A percentile compares a stretch with the other conserved stretches of the same genome.
These are phyloP conservation scores for Micropoecilia bifurca DNA, from an alignment of 2,797 vertebrate genomes.

Conservation along the genomic window DNA sequence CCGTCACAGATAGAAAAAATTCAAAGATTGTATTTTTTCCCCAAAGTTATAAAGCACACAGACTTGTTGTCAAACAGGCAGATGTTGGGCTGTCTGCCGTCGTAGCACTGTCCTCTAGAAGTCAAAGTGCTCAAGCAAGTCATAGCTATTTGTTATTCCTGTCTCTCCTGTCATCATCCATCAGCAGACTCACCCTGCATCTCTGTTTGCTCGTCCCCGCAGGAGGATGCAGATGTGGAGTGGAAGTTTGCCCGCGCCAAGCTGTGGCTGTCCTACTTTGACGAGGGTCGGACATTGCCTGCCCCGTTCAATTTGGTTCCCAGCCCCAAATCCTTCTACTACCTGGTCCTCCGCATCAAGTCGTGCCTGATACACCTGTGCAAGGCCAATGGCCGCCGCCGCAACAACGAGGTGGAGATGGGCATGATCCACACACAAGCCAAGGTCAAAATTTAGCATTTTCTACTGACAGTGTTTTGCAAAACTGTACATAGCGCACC, in stretches of 20 bases:
- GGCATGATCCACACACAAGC: conserved; percentile 92
- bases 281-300: conserved; percentile 94
- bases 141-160: neutral
- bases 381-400: conserved; percentile 89
- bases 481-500: neutral
- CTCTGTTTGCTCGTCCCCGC: conserved; percentile 17
- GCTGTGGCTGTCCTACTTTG: conserved; percentile 97
- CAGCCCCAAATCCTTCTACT: conserved; percentile 98
- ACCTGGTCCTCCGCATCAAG: conserved; percentile 92
- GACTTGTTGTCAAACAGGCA: neutral
- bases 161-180: neutral
- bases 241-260: conserved; percentile 98
- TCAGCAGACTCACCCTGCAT: neutral
- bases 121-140: conserved; percentile 2
- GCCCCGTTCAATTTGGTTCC: conserved; percentile 96
- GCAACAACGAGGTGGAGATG: conserved; percentile 92
- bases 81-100: neutral
- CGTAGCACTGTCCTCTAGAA: neutral
- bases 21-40: neutral
- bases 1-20: conserved; percentile 6
- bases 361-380: conserved; percentile 91
- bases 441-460: conserved; percentile 74
- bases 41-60: neutral
- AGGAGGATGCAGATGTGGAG: conserved; percentile 97
- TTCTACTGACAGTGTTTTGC: neutral